A percentile compares a stretch with the other conserved stretches of the same genome.
Conservation (phyloP, 1,140 invertebrate genomes). For the Grapholita molesta region DNA sequence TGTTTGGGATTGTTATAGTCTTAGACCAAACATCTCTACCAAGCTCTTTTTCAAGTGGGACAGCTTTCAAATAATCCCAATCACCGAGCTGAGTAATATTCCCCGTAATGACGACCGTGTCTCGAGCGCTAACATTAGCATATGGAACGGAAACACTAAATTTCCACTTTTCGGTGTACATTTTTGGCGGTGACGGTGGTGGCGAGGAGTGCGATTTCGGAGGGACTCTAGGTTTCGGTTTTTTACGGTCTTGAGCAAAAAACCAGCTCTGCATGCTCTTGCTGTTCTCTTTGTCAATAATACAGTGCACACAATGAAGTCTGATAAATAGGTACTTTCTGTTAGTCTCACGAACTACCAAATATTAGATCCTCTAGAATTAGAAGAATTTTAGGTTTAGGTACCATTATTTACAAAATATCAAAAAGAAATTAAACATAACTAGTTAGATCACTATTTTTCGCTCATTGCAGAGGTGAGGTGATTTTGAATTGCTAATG, state of each 20-base stretch:
- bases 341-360: neutral
- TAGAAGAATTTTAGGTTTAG: neutral
- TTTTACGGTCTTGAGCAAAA: conserved; percentile 73
- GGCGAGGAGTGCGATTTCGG: conserved; percentile 53
- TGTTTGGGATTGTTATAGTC: conserved; percentile 80
- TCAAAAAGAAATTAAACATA: neutral
- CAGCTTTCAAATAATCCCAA: conserved; percentile 75
- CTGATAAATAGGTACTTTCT: neutral
- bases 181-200: conserved; percentile 33
- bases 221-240: conserved; percentile 41
- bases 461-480: neutral
- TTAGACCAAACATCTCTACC: conserved; percentile 76
- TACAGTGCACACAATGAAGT: neutral
- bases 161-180: conserved; percentile 63
- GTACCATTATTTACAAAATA: neutral
- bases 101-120: conserved; percentile 59
- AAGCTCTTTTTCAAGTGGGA: conserved; percentile 62
- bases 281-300: neutral
- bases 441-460: neutral
- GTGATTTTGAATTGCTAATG: neutral
- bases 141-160: conserved; percentile 65
- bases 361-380: neutral
- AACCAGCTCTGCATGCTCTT: conserved; percentile 77
- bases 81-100: conserved; percentile 56
- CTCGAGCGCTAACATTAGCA: conserved; percentile 49